Percentiles rank a stretch among this genome's conserved stretches.
phyloP scores from a whole-genome alignment of 2,797 vertebrate genomes.

The Manis javanica region DNA sequence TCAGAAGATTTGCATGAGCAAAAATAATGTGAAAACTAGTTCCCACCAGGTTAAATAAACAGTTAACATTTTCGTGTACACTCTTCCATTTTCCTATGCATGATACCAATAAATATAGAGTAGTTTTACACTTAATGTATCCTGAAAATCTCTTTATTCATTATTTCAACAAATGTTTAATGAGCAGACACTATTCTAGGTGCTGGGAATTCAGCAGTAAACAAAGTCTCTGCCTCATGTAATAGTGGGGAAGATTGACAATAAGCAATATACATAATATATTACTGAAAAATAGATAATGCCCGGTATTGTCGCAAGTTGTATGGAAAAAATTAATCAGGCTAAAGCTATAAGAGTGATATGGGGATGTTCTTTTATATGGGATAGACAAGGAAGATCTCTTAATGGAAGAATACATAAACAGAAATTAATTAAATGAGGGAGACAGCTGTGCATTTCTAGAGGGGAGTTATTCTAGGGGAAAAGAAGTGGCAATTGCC shows the following conservation, averaged over 20 bases:
- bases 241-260: background rate
- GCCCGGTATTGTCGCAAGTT: background rate
- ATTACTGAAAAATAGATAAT: conserved; percentile 33
- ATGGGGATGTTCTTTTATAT: conserved; percentile 13
- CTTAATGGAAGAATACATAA: background rate
- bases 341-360: background rate
- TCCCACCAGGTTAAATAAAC: background rate
- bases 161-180: conserved; percentile 48
- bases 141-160: conserved; percentile 3
- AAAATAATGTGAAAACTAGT: conserved; percentile 46
- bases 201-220: conserved; percentile 41
- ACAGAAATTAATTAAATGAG: conserved; percentile 30
- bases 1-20: background rate
- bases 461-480: background rate
- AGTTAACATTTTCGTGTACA: conserved; percentile 24
- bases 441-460: conserved; percentile 15
- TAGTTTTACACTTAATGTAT: conserved; percentile 6
- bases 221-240: background rate
- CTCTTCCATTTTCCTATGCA: background rate
- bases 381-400: background rate
- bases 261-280: background rate
- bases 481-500: background rate
- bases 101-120: background rate
- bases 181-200: background rate
- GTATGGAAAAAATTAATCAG: background rate